phyloP scores from a whole-genome alignment of 2,888 invertebrate species.

The Itoplectis maculator region DNA sequence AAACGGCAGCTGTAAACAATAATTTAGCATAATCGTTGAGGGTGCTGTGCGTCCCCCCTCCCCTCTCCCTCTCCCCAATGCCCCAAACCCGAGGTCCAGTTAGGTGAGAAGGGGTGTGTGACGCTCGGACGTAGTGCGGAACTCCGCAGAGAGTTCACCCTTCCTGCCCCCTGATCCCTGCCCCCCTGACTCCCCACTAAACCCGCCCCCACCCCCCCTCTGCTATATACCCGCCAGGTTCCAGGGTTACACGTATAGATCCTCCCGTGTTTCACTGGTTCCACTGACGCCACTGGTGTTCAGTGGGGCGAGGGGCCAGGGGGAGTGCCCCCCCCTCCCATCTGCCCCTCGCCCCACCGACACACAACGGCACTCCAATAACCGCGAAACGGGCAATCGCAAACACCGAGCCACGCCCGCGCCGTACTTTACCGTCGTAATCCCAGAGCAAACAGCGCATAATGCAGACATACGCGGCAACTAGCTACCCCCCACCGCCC shows the following conservation, averaged over 20 bases:
- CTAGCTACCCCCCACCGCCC: slow-evolving; percentile 54
- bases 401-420: slow-evolving; percentile 73
- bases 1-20: slow-evolving; percentile 76
- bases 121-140: slow-evolving; percentile 19
- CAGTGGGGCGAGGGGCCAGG: slow-evolving; percentile 37
- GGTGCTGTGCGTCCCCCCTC: too few relatives aligned
- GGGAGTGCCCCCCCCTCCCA: slow-evolving; percentile 4
- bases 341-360: too few relatives aligned
- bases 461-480: slow-evolving; percentile 81
- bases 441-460: slow-evolving; percentile 80
- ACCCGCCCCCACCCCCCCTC: neutral
- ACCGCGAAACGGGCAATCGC: slow-evolving; percentile 80
- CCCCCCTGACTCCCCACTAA: too few relatives aligned
- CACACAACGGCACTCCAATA: slow-evolving; percentile 78
- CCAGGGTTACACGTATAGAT: neutral
- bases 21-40: slow-evolving; percentile 80
- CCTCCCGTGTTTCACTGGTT: neutral
- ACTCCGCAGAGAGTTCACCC: slow-evolving; percentile 8
- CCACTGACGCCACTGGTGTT: neutral
- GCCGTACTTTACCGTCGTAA: slow-evolving; percentile 80
- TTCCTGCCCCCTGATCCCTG: neutral
- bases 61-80: too few relatives aligned
- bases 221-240: too few relatives aligned
- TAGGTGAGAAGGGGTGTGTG: slow-evolving; percentile 20
- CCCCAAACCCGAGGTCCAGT: slow-evolving; percentile 44